Conservation (phyloP, 2,797 vertebrate species). For the Pipistrellus pygmaeus region DNA sequence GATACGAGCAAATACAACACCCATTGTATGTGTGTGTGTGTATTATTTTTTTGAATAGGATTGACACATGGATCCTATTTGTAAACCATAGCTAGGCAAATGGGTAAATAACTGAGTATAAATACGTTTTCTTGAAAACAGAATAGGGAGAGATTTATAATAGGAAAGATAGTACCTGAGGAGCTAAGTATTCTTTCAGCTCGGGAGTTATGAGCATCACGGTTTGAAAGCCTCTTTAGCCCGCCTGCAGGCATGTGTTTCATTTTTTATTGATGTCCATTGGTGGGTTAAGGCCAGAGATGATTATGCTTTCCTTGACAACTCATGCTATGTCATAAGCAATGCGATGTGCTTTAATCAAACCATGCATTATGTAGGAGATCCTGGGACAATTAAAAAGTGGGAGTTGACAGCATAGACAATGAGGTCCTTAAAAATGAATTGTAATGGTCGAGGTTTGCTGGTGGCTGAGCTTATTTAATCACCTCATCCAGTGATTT, state of each 20-base stretch:
- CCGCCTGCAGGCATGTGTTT: slow-evolving; percentile 37
- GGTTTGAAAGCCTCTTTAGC: slow-evolving; percentile 20
- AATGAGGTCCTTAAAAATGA: slow-evolving; percentile 74
- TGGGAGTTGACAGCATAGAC: slow-evolving; percentile 68
- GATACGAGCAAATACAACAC: background rate
- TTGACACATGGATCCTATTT: background rate
- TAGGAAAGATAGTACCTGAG: background rate
- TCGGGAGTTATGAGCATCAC: background rate
- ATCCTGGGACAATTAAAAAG: slow-evolving; percentile 79
- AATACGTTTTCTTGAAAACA: background rate
- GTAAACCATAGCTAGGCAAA: background rate
- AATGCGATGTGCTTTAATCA: slow-evolving; percentile 68
- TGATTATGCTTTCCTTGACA: slow-evolving; percentile 62
- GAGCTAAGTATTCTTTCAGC: background rate
- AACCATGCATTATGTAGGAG: slow-evolving; percentile 85
- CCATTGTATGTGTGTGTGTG: background rate
- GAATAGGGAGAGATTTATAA: background rate
- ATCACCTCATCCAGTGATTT: background rate
- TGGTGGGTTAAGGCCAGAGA: slow-evolving; percentile 43
- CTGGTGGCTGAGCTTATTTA: slow-evolving; percentile 11
- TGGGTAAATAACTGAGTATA: background rate
- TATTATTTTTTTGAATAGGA: background rate
- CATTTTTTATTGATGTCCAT: slow-evolving; percentile 52
- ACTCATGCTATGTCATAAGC: slow-evolving; percentile 54
- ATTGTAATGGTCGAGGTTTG: slow-evolving; percentile 58